phyloP scores from a whole-genome alignment of 2,113 vertebrate species.

The Plectropomus leopardus region DNA sequence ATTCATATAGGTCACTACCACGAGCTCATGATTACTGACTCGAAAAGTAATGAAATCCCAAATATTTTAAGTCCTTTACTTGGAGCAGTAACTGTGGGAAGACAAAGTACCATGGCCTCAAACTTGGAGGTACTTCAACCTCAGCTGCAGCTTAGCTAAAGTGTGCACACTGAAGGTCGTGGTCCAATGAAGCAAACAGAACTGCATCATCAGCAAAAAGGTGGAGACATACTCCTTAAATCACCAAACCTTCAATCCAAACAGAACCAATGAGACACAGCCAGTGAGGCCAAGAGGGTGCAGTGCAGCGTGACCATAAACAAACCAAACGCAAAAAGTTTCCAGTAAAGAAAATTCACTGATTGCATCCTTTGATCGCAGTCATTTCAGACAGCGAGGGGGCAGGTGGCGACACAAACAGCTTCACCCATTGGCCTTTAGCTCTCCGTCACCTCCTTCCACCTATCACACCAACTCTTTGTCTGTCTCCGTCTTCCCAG shows the following conservation, averaged over 20 bases:
- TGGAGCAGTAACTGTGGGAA: no score
- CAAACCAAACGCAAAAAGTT: not conserved
- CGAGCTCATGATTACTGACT: no score
- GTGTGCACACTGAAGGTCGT: no score
- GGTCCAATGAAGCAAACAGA: not conserved
- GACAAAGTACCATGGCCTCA: no score
- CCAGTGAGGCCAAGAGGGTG: not conserved
- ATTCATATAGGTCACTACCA: no score
- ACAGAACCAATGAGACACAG: not conserved
- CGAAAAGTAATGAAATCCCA: no score
- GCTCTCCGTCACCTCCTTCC: conserved; percentile 52
- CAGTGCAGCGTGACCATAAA: not conserved
- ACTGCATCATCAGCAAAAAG: conserved; percentile 3
- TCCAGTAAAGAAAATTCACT: not conserved
- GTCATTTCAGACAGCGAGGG: conserved; percentile 18
- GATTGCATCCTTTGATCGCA: not conserved
- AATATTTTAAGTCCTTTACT: no score
- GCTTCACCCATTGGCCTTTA: conserved; percentile 56
- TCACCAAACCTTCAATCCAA: not conserved
- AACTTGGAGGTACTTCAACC: no score
- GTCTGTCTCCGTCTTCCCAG: conserved; percentile 52
- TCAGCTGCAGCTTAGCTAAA: no score
- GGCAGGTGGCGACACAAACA: conserved; percentile 38
- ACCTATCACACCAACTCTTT: conserved; percentile 63
- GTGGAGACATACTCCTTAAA: not conserved